Evolutionary conservation across 2,113 vertebrate species (phyloP), one percentile per base, ranked within the genome.

Genomic region (Axis porcinus): DNA sequence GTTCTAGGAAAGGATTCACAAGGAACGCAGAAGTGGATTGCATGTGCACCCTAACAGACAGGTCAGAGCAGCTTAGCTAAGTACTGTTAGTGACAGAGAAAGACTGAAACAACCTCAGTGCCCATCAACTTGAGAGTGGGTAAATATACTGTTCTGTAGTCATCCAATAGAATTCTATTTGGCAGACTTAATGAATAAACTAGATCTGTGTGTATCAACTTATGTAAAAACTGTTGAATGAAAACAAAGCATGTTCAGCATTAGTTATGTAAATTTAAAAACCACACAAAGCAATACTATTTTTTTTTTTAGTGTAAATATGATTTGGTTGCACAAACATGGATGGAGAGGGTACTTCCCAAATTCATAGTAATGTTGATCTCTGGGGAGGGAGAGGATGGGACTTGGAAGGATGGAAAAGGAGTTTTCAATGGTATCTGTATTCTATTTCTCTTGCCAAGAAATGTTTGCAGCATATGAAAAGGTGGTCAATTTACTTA

Each of bases 201-300:
- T 78, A 50, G 30, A 83, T 78, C 21, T 76, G 62, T 84, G 16
- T 88, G 36, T 94, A 84, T 88, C 62, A 52, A 57, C 82, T 64
- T 64, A 90, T 84, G 33, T 40, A 83, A 88, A 96, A 91, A 83
- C 33, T 33, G 54, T 45, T 89, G 81, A 94, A 52, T 74, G 82
- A 91, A 97, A 97, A 82, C 6, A 57, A 87, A 91, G 74, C 87
- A 88, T 87, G 84, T 83, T 83, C 47, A 91, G 62, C 76, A 91
- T 50, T 30, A 86, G 55, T 58, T 91, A 64, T 45, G 23, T 64
- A 64, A 64, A 91, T 87, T 82, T 67, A 30, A 96, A 86, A 94
- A 82, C 52, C 67, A 90, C 17, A 67, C 30, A 89, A 86, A 91
- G n/a, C 30, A 86, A 36, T 62, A 16, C 28, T 81, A 3, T 52